Evolutionary conservation across 2,113 vertebrate genomes (phyloP), one percentile per base, ranked within the genome.

Genomic region (Rhea americana): DNA sequence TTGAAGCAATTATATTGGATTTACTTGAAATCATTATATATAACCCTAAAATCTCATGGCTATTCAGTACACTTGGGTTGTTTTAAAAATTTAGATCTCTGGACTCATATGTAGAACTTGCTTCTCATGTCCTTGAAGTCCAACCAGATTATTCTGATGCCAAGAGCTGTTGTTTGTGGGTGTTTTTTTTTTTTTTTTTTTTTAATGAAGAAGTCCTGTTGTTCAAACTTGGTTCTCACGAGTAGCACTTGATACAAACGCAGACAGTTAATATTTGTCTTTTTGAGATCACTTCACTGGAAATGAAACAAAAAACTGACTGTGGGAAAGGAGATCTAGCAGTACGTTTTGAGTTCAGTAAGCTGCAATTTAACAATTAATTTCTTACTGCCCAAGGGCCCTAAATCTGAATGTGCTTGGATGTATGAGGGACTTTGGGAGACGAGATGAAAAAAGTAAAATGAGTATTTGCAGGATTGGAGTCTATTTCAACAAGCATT

Each of bases 161-260:
- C 50, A 70, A 77, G 72, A 71, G 59, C 58, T 83, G 50, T 53
- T 94, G 79, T 35, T 35, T 35, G 35, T 35, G 35, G 35, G 35
- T 35, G 35, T 35, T 35, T 35, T 35, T 35, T 35, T 35, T 35
- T 35, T 58, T 35, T 35, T 35, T 75, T 37, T 56, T 56, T 56
- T 76, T 41, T 18, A 4, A 50, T 45, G 72, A 85, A 63, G 50
- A 90, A 85, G 22, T 67, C 26, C 13, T 67, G 63, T 15, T 30
- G 28, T 95, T 71, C 77, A 61, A 83, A 43, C 55, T 67, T 30
- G 32, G 79, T 88, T 96, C 94, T 95, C 94, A 95, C 1, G 50
- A 59, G 5, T 1, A 37, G 50, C 37, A 25, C 63, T 82, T 79
- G 67, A 80, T 76, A 82, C 55, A 87, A 48, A 82, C 41, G 47